A percentile compares a stretch with the other conserved stretches of the same genome.
These are phyloP conservation scores for Passerina amoena DNA, from an alignment of 2,113 vertebrate genomes.

Conservation along the genomic window DNA sequence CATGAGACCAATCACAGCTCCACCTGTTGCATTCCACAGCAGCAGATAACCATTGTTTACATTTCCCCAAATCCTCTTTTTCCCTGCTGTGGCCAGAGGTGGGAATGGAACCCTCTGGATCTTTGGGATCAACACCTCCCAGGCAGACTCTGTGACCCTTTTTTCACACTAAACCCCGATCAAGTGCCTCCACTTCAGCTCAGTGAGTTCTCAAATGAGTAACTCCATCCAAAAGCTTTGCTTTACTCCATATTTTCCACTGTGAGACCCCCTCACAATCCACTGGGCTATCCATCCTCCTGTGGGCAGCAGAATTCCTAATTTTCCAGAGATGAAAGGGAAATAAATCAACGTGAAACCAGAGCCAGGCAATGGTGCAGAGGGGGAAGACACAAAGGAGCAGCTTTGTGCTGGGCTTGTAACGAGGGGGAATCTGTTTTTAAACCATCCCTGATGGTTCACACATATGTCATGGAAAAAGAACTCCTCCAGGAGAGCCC, in stretches of 20 bases:
- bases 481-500: not conserved
- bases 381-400: not conserved
- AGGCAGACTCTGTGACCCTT: fast-evolving
- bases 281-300: not conserved
- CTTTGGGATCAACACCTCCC: not conserved
- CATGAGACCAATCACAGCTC: no score
- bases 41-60: no score
- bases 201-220: fast-evolving
- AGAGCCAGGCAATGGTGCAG: not conserved
- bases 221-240: not conserved
- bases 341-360: not conserved
- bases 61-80: not conserved
- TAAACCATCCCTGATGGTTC: not conserved
- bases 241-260: not conserved
- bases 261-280: not conserved
- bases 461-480: not conserved
- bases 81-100: fast-evolving
- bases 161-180: not conserved
- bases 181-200: not conserved
- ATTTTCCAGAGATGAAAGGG: constrained; percentile 15
- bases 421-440: not conserved
- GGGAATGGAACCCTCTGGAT: not conserved
- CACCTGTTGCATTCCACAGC: no score
- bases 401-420: not conserved
- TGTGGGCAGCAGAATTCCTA: not conserved